Conservation (phyloP, 2,113 vertebrate species). For the Proterorhinus semilunaris region DNA sequence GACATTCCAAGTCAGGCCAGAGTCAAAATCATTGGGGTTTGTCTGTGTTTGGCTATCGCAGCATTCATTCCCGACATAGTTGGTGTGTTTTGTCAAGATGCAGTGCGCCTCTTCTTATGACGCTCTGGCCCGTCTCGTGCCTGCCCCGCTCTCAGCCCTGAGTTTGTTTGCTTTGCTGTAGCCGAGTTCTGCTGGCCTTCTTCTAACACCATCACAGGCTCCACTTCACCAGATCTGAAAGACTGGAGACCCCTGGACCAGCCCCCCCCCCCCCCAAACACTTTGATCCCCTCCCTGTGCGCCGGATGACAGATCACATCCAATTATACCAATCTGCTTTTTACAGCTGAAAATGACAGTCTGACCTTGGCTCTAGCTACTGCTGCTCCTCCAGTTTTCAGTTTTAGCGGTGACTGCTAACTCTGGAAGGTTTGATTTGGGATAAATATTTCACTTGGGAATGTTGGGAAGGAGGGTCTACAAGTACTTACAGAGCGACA, state of each 20-base stretch:
- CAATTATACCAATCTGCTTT: conserved; percentile 74
- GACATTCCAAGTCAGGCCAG: background rate
- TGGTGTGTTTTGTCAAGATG: background rate
- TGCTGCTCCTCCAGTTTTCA: background rate
- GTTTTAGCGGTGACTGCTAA: background rate
- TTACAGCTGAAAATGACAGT: conserved; percentile 59
- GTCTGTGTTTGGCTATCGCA: background rate
- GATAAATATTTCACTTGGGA: background rate
- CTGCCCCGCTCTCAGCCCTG: conserved; percentile 37
- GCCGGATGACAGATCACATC: conserved; percentile 43
- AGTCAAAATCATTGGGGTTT: background rate
- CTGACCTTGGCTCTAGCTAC: conserved; percentile 8
- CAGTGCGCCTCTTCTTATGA: conserved; percentile 60
- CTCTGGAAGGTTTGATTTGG: background rate
- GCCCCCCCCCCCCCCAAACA: conserved; percentile 31
- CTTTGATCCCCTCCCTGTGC: conserved; percentile 69
- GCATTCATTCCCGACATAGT: background rate
- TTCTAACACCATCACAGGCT: conserved; percentile 72
- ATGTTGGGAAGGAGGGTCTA: background rate
- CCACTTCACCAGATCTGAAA: conserved; percentile 73
- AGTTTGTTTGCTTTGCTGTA: conserved; percentile 56
- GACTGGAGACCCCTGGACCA: conserved; percentile 56
- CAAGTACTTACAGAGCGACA: background rate
- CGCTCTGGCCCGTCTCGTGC: conserved; percentile 31
- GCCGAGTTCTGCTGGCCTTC: conserved; percentile 37